Evolutionary conservation across 2,797 vertebrate genomes (phyloP).

Genomic region (Simalia tracyae): DNA sequence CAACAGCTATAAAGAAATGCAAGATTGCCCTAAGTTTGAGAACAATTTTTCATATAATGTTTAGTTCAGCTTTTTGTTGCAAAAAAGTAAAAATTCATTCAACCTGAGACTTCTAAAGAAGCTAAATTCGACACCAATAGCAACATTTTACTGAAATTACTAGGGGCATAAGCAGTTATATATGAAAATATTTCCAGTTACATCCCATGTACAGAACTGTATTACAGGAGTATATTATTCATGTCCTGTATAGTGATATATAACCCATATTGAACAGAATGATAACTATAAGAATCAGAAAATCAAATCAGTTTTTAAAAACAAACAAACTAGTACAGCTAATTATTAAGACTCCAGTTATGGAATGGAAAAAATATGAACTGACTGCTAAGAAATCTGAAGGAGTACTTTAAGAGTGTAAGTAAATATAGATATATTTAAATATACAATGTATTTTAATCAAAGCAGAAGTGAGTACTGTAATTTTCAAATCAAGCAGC

Average conservation of each 20-base stretch:
- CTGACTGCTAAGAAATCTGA: not conserved
- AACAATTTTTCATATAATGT: not conserved
- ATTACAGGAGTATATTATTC: conserved; percentile 6
- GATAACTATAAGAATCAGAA: not conserved
- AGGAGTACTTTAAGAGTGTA: not conserved
- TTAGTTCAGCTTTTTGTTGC: not conserved
- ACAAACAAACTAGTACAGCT: not conserved
- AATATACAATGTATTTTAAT: not conserved
- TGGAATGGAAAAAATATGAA: not conserved
- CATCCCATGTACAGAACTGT: conserved; percentile 12
- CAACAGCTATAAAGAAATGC: not conserved
- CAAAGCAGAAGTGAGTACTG: not conserved
- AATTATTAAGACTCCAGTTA: not conserved
- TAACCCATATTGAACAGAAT: not conserved
- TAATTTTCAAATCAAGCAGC: not conserved
- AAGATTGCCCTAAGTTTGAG: not conserved
- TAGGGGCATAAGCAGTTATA: not conserved
- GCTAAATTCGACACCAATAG: not conserved
- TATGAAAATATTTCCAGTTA: not conserved
- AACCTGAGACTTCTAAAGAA: not conserved
- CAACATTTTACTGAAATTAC: not conserved
- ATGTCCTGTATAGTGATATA: not conserved
- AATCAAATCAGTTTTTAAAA: not conserved
- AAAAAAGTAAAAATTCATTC: not conserved
- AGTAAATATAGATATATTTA: not conserved